Base-by-base conservation (phyloP, 2,888 invertebrate genomes). In the Tricholauxania praeusta region DNA sequence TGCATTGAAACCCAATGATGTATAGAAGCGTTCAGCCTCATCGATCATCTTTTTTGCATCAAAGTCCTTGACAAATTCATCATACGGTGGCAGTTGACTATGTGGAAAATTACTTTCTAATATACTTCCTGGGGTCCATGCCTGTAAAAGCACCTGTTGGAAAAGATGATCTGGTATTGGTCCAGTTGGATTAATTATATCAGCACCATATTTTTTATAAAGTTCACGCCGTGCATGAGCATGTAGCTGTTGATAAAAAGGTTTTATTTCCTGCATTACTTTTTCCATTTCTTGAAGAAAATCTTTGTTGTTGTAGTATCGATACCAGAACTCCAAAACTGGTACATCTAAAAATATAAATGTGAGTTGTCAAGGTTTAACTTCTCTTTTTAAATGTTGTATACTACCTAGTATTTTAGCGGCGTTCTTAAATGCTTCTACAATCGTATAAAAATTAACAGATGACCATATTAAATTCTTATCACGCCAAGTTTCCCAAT, bases 241-340 rank as follows among this genome's bases (percentile, higher is more conserved):
- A 81, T 96, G 96, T 3, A 96, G 87, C 81, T 95, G 92, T 74
- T 92, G 87, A 83, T 96, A 96, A 5, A 96, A 85, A 0, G 96
- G 96, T 77, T 78, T 80, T 12, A 86, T 76, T 71, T 86, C 83
- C 2, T 72, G 90, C 92, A 78, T 85, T 0, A 85, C 85, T n/a
- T 80, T 77, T 70, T 84, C 81, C 85, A 86, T 85, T 75, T 85
- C 85, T 55, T 79, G 74, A 0, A 86, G 72, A 74, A 85, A 82
- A 67, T 84, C 79, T 32, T 79, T 75, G 62, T 79, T 77, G 63
- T 79, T 77, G 63, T 80, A 83, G 12, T 78, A 79, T 3, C 68
- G 49, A 53, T 83, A 84, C 85, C 85, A 85, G 5, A 85, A 72
- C 22, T 82, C 81, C 28, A 84, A 78, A 2, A 83, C 81, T 0